Conservation (phyloP, 1,140 invertebrate genomes). For the Penaeus indicus region DNA sequence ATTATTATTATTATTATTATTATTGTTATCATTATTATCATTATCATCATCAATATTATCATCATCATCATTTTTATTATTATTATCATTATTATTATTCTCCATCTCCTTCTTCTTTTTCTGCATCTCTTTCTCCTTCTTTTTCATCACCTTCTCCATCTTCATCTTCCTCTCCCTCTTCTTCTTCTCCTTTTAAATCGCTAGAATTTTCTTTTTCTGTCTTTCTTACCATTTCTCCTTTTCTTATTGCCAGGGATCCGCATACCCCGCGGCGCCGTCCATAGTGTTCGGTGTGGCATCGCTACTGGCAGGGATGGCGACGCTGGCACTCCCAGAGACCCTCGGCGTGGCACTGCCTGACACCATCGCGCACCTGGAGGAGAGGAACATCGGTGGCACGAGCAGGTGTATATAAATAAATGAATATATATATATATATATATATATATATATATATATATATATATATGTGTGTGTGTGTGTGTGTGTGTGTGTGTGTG, state of each 20-base stretch:
- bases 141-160: too few relatives aligned
- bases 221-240: neutral
- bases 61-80: too few relatives aligned
- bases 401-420: neutral
- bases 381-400: neutral
- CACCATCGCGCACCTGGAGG: slow-evolving; percentile 73
- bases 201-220: neutral
- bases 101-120: too few relatives aligned
- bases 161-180: neutral
- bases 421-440: slow-evolving; percentile 22
- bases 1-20: too few relatives aligned
- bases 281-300: slow-evolving; percentile 75
- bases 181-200: neutral
- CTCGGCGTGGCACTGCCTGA: slow-evolving; percentile 74
- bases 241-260: neutral
- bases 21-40: too few relatives aligned
- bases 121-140: too few relatives aligned
- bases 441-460: slow-evolving; percentile 27
- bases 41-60: too few relatives aligned
- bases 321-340: slow-evolving; percentile 76
- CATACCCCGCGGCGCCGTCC: slow-evolving; percentile 74
- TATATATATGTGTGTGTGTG: neutral
- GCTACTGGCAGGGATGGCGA: slow-evolving; percentile 73
- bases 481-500: neutral
- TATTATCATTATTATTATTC: too few relatives aligned